Evolutionary conservation across 2,113 vertebrate genomes (phyloP).

Genomic region (Eubucco bourcierii): DNA sequence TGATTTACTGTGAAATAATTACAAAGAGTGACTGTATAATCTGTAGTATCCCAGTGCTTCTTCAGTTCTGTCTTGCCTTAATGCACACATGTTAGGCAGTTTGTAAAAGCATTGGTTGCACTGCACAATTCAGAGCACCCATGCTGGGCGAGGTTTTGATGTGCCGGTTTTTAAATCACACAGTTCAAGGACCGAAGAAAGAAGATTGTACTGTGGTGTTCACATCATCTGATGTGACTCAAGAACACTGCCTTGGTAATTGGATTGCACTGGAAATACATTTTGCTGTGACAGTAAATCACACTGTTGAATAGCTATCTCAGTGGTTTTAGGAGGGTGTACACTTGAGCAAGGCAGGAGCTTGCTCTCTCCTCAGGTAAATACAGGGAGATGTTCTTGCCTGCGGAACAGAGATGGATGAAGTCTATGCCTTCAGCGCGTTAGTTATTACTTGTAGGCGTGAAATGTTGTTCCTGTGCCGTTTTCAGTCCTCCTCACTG

Average conservation of each 20-base stretch:
- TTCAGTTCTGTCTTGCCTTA: constrained; percentile 39
- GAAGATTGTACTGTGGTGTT: not conserved
- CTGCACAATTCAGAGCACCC: constrained; percentile 2
- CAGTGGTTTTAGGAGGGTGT: not conserved
- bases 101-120: not conserved
- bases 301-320: constrained; percentile 4
- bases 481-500: not conserved
- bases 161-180: constrained; percentile 1
- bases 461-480: not conserved
- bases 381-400: not conserved
- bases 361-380: not conserved
- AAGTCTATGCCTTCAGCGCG: not conserved
- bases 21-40: not conserved
- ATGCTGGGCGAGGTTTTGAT: constrained; percentile 31
- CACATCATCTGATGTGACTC: not conserved
- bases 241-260: constrained; percentile 12
- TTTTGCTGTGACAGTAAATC: constrained; percentile 41
- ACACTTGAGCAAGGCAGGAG: not conserved
- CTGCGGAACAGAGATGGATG: not conserved
- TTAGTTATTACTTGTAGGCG: not conserved
- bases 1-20: constrained; percentile 23
- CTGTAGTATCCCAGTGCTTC: not conserved
- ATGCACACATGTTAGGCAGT: not conserved
- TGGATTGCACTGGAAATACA: constrained; percentile 41
- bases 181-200: constrained; percentile 7